Conservation (phyloP, 2,113 vertebrate genomes). For the Herpetotheres cachinnans region DNA sequence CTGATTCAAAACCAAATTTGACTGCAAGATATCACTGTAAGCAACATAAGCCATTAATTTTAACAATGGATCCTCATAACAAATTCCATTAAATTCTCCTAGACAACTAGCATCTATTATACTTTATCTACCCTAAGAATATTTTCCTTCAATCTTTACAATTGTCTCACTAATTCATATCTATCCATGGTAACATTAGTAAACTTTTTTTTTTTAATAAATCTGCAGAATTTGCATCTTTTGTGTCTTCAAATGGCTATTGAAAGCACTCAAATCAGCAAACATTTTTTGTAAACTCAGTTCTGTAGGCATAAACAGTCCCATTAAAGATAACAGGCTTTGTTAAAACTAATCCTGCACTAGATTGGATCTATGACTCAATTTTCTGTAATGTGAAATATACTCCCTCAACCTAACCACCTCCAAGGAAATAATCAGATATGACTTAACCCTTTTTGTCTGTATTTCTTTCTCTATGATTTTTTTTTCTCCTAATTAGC, state of each 20-base stretch:
- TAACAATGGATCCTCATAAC: not conserved
- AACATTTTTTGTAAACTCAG: not conserved
- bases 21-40: not conserved
- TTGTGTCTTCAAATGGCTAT: not conserved
- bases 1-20: not conserved
- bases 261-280: not conserved
- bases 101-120: not conserved
- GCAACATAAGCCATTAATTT: not conserved
- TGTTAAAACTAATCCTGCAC: not conserved
- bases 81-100: not conserved
- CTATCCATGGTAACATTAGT: not conserved
- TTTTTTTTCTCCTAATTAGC: not conserved
- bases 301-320: not conserved
- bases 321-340: not conserved
- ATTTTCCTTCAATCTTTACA: not conserved
- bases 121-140: not conserved
- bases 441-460: not conserved
- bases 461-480: not conserved
- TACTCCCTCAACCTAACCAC: not conserved
- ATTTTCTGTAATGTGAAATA: not conserved
- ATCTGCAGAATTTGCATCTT: not conserved
- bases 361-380: not conserved
- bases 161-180: not conserved
- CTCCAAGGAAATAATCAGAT: not conserved
- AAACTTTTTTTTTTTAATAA: not conserved